Conservation (phyloP, 2,797 vertebrate genomes). For the Coendou prehensilis region DNA sequence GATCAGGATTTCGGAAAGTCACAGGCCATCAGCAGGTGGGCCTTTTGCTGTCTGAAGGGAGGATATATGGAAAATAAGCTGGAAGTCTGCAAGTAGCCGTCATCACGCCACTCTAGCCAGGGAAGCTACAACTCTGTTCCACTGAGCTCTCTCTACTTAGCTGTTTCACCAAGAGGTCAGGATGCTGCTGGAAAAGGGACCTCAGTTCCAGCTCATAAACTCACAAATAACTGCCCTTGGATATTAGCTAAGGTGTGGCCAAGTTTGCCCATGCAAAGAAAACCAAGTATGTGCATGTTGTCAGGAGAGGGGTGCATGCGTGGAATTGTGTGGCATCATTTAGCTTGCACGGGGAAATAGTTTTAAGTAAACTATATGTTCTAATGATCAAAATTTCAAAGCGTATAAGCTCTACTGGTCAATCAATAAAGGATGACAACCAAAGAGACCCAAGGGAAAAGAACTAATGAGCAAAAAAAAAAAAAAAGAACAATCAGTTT, state of each 20-base stretch:
- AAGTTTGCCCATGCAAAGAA: background rate
- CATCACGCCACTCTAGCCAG: background rate
- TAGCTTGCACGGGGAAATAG: background rate
- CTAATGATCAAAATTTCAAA: background rate
- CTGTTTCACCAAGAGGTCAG: background rate
- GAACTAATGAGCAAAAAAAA: no score
- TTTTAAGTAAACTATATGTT: background rate
- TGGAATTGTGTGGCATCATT: background rate
- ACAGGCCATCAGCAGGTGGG: background rate
- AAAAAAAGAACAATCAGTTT: background rate
- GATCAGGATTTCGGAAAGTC: background rate
- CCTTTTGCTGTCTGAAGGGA: background rate
- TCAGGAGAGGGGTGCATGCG: background rate
- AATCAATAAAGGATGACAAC: no score
- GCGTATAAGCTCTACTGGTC: background rate
- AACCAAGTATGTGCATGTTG: background rate
- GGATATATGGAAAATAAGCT: background rate
- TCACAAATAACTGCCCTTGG: background rate
- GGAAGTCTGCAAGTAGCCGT: background rate
- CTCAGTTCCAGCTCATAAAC: background rate
- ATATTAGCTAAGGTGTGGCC: background rate
- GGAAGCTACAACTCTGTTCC: background rate
- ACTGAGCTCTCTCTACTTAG: background rate
- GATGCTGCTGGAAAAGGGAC: background rate
- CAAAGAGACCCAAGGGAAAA: background rate